phyloP scores from a whole-genome alignment of 1,140 invertebrate species.

The Bombus consobrinus region DNA sequence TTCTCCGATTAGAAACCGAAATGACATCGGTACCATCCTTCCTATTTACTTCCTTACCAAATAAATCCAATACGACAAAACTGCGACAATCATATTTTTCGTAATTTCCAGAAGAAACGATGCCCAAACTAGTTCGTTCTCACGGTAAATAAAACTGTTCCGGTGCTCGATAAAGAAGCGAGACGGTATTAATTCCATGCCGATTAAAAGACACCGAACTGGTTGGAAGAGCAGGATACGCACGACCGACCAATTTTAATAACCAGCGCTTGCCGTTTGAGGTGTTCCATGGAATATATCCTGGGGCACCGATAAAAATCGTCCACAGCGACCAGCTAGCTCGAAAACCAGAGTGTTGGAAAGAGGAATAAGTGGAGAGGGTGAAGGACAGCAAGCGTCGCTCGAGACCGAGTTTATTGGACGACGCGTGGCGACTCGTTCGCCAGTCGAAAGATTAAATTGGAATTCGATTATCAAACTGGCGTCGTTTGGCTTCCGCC shows the following conservation, averaged over 20 bases:
- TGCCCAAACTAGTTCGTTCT: not conserved
- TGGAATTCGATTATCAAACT: slow-evolving; percentile 38
- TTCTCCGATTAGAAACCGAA: not conserved
- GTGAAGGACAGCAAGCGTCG: not conserved
- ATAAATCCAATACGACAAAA: not conserved
- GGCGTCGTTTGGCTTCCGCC: slow-evolving; percentile 27
- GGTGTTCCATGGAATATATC: slow-evolving; percentile 9
- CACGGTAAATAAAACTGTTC: not conserved
- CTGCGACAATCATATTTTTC: not conserved
- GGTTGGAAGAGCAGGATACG: not conserved
- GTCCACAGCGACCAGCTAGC: not conserved
- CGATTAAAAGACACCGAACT: slow-evolving; percentile 4
- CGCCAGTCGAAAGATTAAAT: slow-evolving; percentile 34
- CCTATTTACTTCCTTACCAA: too few species aligned
- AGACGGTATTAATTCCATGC: not conserved
- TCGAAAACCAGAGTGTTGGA: not conserved
- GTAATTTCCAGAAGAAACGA: not conserved
- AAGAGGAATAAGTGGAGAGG: not conserved
- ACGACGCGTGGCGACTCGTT: slow-evolving; percentile 15
- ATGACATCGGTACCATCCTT: not conserved
- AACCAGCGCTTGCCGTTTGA: slow-evolving; percentile 11
- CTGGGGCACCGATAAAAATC: not conserved
- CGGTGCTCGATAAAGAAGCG: not conserved
- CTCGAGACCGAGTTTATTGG: slow-evolving; percentile 26
- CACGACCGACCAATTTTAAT: slow-evolving; percentile 12